phyloP scores from a whole-genome alignment of 2,113 vertebrate species.

The Siphamia tubifer region DNA sequence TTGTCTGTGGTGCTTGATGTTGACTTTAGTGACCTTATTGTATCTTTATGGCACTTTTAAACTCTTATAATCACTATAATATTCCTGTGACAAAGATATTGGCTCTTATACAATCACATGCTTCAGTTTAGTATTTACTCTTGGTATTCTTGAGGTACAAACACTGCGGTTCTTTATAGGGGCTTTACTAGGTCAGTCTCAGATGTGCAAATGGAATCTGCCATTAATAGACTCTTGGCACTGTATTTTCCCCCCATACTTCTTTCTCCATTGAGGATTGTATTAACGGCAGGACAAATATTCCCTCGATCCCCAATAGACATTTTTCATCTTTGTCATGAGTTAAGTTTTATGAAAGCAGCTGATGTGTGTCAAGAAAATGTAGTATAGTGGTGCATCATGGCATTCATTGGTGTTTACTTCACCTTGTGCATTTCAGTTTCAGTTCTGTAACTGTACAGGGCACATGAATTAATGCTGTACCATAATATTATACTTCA shows the following conservation, averaged over 20 bases:
- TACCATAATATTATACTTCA: too few species aligned
- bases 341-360: constrained; percentile 33
- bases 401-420: too few species aligned
- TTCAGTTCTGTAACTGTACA: not conserved
- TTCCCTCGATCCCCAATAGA: constrained; percentile 20
- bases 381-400: not conserved
- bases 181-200: constrained; percentile 6
- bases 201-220: not conserved
- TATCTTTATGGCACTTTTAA: constrained; percentile 41
- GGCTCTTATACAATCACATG: not conserved
- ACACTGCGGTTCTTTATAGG: constrained; percentile 5
- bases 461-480: not conserved
- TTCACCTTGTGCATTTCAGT: not conserved
- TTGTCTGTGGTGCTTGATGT: constrained; percentile 12
- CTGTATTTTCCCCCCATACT: constrained; percentile 12
- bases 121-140: not conserved
- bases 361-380: not conserved
- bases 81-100: constrained; percentile 22
- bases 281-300: constrained; percentile 31
- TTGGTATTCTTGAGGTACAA: not conserved
- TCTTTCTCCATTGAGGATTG: constrained; percentile 21
- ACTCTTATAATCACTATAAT: constrained; percentile 34
- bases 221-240: constrained; percentile 26
- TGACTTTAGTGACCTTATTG: constrained; percentile 49
- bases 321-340: constrained; percentile 25